A percentile compares a stretch with the other conserved stretches of the same genome.
Evolutionary conservation across 2,888 invertebrate genomes (phyloP).

Genomic region (Drosophila ustulata): DNA sequence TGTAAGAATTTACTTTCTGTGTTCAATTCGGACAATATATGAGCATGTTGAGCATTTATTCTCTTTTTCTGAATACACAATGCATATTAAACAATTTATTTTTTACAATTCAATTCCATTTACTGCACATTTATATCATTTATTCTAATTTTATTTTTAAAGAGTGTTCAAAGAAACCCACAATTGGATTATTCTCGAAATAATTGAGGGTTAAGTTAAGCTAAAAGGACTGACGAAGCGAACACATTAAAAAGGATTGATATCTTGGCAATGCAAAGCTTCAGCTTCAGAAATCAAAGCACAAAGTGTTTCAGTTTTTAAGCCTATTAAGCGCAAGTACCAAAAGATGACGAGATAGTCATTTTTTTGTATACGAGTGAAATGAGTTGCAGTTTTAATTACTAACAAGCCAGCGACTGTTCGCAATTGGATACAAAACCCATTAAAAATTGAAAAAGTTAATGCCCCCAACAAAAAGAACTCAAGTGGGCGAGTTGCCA

Average conservation of each 20-base stretch:
- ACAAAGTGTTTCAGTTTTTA: conserved; percentile 67
- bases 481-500: conserved; percentile 53
- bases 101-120: neutral
- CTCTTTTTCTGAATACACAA: too few species aligned
- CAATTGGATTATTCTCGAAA: conserved; percentile 36
- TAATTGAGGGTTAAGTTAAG: conserved; percentile 13
- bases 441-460: conserved; percentile 62
- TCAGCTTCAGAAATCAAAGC: conserved; percentile 48
- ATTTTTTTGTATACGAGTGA: neutral
- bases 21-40: too few species aligned
- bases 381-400: conserved; percentile 71
- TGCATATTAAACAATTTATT: neutral
- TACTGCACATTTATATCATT: neutral
- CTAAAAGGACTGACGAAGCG: conserved; percentile 15
- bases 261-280: conserved; percentile 30
- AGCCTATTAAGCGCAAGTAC: conserved; percentile 58
- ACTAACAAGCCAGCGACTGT: conserved; percentile 35
- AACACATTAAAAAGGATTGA: conserved; percentile 15
- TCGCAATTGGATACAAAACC: conserved; percentile 61
- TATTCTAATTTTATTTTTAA: neutral
- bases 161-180: conserved; percentile 3
- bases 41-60: too few species aligned
- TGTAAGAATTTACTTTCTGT: too few species aligned
- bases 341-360: conserved; percentile 22
- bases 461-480: conserved; percentile 17